Base-by-base conservation (phyloP, 2,113 vertebrate genomes). In the Osmerus mordax region DNA sequence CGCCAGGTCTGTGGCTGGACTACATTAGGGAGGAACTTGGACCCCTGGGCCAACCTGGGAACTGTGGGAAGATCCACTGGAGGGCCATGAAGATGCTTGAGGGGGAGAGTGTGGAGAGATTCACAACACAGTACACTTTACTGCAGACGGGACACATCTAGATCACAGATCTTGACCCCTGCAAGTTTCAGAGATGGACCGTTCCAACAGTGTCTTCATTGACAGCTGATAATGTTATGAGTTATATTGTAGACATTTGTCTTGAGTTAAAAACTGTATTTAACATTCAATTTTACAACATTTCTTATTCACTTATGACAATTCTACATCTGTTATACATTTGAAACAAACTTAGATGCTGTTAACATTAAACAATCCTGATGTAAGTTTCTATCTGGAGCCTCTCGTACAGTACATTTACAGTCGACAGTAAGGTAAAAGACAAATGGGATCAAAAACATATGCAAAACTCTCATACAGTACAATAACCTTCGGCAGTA, bases 41-140 rank as follows among this genome's bases (percentile, higher is more conserved):
- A 69, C 80, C 89, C 0, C 85, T 89, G 1, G 97, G 97, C 9
- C 95, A 91, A 84, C 93, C 94, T 3, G 92, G 95, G 83, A 95
- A 96, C 81, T 95, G 93, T 3, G 93, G 93, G 59, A 93, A 90
- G 83, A 93, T 99, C 82, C 94, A 99, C 86, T 98, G 97, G 97
- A 92, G 97, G 84, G 97, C 97, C 70, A 92, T 97, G 95, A 96
- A 96, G 88, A 91, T 91, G 69, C 76, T 99, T 77, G 91, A 94
- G 71, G 96, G 93, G 28, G 91, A 94, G 28, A 80, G 90, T 14
- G 93, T 96, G 85, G 95, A 98, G 84, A 80, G 80, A 16, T 99
- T 99, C 85, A 82, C 92, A 21, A 86, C 93, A 64, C 94, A 94
- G 82, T 92, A 96, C 63, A 94, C 94, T 13, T 87, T 99, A 73